Evolutionary conservation across 2,113 vertebrate species (phyloP).

Genomic region (Protomyctophum bolini): DNA sequence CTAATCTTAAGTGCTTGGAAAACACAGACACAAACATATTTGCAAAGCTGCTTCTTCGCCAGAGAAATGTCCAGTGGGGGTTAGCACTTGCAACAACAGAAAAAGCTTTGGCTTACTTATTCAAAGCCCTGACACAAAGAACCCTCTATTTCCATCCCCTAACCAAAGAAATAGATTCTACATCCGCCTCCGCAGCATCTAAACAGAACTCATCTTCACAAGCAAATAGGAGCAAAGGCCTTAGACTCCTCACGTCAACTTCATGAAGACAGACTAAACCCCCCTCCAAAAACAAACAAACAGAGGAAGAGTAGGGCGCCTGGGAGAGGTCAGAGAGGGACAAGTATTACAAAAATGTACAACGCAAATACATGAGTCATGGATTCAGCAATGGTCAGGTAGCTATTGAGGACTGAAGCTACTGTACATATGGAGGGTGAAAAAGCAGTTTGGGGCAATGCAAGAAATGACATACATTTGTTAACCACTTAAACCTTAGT

Average conservation of each 20-base stretch:
- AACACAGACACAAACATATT: conserved; percentile 45
- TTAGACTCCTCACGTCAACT: not conserved
- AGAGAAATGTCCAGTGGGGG: conserved; percentile 9
- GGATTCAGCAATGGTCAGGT: not conserved
- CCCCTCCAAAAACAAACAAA: too few relatives aligned
- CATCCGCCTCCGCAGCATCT: not conserved
- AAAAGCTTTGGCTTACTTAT: conserved; percentile 7
- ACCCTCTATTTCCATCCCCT: conserved; percentile 2
- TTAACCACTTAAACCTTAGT: too few relatives aligned
- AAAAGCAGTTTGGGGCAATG: too few relatives aligned
- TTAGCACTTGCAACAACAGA: conserved; percentile 10
- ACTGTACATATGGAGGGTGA: too few relatives aligned
- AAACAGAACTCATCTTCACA: conserved; percentile 32
- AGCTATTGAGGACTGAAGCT: too few relatives aligned
- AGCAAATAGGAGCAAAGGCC: not conserved
- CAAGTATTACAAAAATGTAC: conserved; percentile 59
- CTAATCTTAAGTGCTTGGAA: conserved; percentile 24
- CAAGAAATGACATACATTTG: too few relatives aligned
- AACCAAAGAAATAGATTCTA: conserved; percentile 23
- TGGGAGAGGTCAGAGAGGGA: conserved; percentile 31
- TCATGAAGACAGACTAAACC: not conserved
- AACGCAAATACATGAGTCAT: conserved; percentile 61
- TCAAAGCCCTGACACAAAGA: conserved; percentile 22
- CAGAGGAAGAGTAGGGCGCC: conserved; percentile 1
- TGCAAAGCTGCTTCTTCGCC: conserved; percentile 22